Conservation (phyloP, 92 coral and sea anemone genomes). For the Porites evermanni region DNA sequence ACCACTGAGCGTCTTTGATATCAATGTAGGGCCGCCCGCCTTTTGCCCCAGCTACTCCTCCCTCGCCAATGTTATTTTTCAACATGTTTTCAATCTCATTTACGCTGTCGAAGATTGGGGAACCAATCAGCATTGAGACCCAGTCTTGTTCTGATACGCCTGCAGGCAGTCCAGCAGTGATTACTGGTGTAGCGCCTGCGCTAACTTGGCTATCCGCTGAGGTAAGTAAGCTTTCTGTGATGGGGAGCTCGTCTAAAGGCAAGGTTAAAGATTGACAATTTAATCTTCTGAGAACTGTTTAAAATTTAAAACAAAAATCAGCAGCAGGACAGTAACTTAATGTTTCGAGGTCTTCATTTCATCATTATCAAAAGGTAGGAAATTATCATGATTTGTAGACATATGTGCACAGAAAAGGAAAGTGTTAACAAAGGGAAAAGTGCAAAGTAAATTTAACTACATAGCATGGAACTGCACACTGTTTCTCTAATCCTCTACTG, state of each 20-base stretch:
- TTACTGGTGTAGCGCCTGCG: constrained; percentile 67
- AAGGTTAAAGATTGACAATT: neutral
- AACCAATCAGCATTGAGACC: constrained; percentile 93
- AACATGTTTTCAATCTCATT: constrained; percentile 91
- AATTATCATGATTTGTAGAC: too few species aligned
- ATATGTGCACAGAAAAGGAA: too few species aligned
- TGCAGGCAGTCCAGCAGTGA: constrained; percentile 83
- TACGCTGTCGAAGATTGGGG: constrained; percentile 96
- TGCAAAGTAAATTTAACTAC: too few species aligned
- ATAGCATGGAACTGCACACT: neutral
- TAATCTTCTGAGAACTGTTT: neutral
- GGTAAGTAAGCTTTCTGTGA: constrained; percentile 24
- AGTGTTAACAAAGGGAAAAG: too few species aligned
- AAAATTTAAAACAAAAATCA: neutral
- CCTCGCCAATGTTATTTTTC: constrained; percentile 92
- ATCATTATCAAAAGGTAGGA: too few species aligned
- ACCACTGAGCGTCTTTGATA: constrained; percentile 98
- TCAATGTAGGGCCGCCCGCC: constrained; percentile 94
- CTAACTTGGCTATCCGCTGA: constrained; percentile 22
- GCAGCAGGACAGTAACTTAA: neutral
- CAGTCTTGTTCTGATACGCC: constrained; percentile 97
- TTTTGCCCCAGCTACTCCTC: constrained; percentile 93
- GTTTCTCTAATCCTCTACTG: neutral
- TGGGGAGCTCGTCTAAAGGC: constrained; percentile 19
- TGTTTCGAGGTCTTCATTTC: too few species aligned